Base-by-base conservation (phyloP, 2,888 invertebrate species). In the Heliconius hortense region DNA sequence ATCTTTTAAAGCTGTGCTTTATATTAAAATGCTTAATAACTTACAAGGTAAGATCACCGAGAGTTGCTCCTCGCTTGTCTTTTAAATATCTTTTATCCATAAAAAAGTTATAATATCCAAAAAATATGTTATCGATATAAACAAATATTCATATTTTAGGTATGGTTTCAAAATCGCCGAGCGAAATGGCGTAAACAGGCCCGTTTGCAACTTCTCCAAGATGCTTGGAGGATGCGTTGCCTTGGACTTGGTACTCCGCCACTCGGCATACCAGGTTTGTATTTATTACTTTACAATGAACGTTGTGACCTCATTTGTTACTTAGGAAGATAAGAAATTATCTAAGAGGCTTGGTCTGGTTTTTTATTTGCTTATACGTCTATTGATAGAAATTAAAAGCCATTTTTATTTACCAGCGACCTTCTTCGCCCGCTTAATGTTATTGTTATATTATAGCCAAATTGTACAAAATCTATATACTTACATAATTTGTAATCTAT, bases 131-230 rank as follows among this genome's bases (percentile, higher is more conserved):
- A 7, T 13, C 5, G n/a, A 31, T 69, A 66, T 53, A 26, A 62
- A 53, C 80, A 24, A 60, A 13, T 21, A 62, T 28, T 4, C 21
- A 60, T 62, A 39, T 43, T 82, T 2, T 86, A 97, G 97, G 98
- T 98, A 31, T 98, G 98, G 98, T 98, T 98, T 90, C 98, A 98
- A 94, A 98, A 98, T 87, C 95, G 98, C 63, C 95, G 98, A 72
- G 98, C 98, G 8, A 98, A 98, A 89, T 98, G 98, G 98, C 95
- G 98, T 26, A 98, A 98, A 86, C 97, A 98, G 85, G 97, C 98
- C 1, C 95, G 98, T 0, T 93, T 98, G 77, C 98, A 98, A 84
- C 93, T 98, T 72, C 92, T 98, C 28, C 98, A 98, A 86, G 98
- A 98, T 85, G 98, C 98, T 1, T 98, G 98, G 98, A 93, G 98